A percentile compares a stretch with the other conserved stretches of the same genome.
These are phyloP conservation scores for Rhyzopertha dominica DNA, from an alignment of 1,140 invertebrate species.

Conservation along the genomic window DNA sequence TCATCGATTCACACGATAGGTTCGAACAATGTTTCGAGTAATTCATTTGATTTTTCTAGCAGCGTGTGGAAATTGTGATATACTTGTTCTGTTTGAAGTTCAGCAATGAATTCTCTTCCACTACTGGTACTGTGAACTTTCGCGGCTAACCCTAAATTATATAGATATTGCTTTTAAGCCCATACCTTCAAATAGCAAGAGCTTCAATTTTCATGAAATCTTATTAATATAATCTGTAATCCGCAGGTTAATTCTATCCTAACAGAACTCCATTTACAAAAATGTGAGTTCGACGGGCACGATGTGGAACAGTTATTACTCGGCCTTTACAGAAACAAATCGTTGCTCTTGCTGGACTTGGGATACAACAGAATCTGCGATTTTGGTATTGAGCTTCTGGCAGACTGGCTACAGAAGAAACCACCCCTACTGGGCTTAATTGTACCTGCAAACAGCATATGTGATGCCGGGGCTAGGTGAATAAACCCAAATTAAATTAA, in stretches of 20 bases:
- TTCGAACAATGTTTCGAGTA: too few relatives aligned
- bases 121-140: not conserved
- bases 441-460: constrained; percentile 52
- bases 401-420: constrained; percentile 48
- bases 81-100: too few relatives aligned
- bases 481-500: constrained; percentile 8
- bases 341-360: constrained; percentile 51
- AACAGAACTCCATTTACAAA: constrained; percentile 53
- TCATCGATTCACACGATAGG: too few relatives aligned
- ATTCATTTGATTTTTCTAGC: too few relatives aligned
- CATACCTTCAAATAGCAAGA: too few relatives aligned
- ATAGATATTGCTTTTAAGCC: not conserved
- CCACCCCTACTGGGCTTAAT: constrained; percentile 49
- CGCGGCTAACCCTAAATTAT: not conserved
- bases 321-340: constrained; percentile 48
- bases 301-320: constrained; percentile 51
- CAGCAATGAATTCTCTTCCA: not conserved
- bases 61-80: too few relatives aligned
- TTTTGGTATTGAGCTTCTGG: constrained; percentile 49
- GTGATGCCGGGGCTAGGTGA: constrained; percentile 50
- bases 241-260: constrained; percentile 47
- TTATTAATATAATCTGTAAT: constrained; percentile 2
- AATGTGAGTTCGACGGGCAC: constrained; percentile 53
- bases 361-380: constrained; percentile 54
- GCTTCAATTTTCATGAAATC: constrained; percentile 3